These are phyloP conservation scores for Nasonia longicornis DNA, from an alignment of 1,140 invertebrate species.

Conservation along the genomic window DNA sequence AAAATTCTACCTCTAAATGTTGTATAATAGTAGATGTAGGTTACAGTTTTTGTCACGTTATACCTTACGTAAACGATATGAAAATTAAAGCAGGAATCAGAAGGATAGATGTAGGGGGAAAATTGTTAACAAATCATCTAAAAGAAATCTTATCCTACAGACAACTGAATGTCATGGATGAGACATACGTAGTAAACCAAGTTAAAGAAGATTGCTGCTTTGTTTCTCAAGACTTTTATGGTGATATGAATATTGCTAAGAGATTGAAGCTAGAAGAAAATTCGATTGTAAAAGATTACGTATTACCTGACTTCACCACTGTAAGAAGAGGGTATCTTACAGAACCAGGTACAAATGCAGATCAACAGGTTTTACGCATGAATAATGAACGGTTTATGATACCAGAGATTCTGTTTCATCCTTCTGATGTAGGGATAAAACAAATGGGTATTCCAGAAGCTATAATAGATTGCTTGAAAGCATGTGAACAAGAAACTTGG, in stretches of 20 bases:
- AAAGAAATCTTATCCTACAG: constrained; percentile 98
- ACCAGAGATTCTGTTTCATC: constrained; percentile 95
- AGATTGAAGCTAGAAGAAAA: constrained; percentile 75
- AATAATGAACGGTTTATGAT: constrained; percentile 94
- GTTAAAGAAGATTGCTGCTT: constrained; percentile 98
- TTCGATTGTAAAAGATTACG: constrained; percentile 88
- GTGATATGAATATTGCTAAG: constrained; percentile 85
- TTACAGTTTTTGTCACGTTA: constrained; percentile 95
- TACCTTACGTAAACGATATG: constrained; percentile 93
- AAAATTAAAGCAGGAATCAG: constrained; percentile 82
- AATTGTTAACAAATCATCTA: constrained; percentile 96
- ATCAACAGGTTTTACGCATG: constrained; percentile 85
- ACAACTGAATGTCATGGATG: constrained; percentile 98
- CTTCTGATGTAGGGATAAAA: constrained; percentile 93
- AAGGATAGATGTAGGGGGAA: constrained; percentile 96
- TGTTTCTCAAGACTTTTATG: constrained; percentile 88
- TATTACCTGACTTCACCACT: constrained; percentile 94
- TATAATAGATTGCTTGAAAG: constrained; percentile 80
- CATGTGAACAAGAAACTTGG: constrained; percentile 82
- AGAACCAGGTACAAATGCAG: constrained; percentile 73
- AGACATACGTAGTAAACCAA: constrained; percentile 99
- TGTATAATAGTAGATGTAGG: constrained; percentile 93
- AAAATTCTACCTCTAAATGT: constrained; percentile 74
- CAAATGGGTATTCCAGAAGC: constrained; percentile 96
- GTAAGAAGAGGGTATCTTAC: constrained; percentile 85